A percentile compares a stretch with the other conserved stretches of the same genome.
Evolutionary conservation across 2,113 vertebrate species (phyloP).

Genomic region (Dendropsophus ebraccatus): DNA sequence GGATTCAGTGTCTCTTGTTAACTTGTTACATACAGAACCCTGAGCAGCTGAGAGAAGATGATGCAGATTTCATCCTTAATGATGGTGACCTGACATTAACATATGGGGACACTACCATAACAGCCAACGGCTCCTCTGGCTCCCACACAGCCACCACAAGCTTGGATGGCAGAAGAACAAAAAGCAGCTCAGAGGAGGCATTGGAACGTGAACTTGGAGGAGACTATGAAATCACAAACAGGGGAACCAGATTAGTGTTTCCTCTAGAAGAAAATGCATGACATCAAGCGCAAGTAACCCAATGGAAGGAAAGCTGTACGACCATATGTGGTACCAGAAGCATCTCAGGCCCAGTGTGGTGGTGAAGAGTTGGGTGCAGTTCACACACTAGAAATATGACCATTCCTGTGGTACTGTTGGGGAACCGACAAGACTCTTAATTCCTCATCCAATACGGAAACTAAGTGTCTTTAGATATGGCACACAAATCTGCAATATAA

Average conservation of each 20-base stretch:
- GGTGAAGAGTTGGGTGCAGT: conserved; percentile 66
- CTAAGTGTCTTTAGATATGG: conserved; percentile 60
- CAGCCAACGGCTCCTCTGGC: conserved; percentile 87
- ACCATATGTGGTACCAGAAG: conserved; percentile 62
- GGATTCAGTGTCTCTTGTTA: neutral
- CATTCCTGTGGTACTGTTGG: conserved; percentile 62
- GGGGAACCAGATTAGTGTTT: conserved; percentile 93
- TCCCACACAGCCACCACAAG: conserved; percentile 70
- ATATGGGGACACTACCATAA: conserved; percentile 91
- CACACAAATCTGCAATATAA: conserved; percentile 23
- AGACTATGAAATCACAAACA: conserved; percentile 87
- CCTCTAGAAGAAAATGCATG: conserved; percentile 91
- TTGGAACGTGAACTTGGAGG: conserved; percentile 89
- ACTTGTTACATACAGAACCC: conserved; percentile 79
- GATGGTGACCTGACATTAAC: conserved; percentile 90
- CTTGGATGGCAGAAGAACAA: conserved; percentile 77
- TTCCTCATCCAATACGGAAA: conserved; percentile 63
- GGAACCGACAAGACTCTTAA: conserved; percentile 58
- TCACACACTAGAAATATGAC: conserved; percentile 64
- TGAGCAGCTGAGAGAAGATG: conserved; percentile 88
- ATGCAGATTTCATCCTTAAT: conserved; percentile 89
- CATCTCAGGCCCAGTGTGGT: conserved; percentile 64
- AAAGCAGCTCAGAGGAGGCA: conserved; percentile 86
- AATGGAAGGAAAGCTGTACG: conserved; percentile 56
- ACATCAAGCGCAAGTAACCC: conserved; percentile 62